These are phyloP conservation scores for Brachionus manjavacas DNA, from an alignment of 1,140 invertebrate species.

Conservation along the genomic window DNA sequence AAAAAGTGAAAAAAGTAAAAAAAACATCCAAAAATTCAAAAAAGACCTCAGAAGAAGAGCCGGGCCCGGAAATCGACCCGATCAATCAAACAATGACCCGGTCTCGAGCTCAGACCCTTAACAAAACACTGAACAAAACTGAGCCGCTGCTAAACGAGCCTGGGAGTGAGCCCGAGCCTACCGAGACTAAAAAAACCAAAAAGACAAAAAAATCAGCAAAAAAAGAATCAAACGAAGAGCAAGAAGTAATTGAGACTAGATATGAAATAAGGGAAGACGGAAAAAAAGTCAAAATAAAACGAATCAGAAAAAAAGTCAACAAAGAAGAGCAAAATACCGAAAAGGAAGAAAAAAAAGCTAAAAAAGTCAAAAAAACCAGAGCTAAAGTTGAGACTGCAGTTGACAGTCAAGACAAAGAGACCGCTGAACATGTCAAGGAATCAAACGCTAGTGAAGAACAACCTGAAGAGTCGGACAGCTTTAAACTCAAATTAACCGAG, in stretches of 20 bases:
- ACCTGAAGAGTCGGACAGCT: background rate
- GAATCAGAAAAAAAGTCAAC: background rate
- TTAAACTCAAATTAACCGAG: background rate
- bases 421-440: too few species aligned
- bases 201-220: background rate
- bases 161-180: too few species aligned
- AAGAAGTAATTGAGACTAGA: background rate
- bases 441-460: background rate
- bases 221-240: background rate
- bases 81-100: background rate
- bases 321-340: background rate
- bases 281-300: background rate
- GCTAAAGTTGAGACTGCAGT: background rate
- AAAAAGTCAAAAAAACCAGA: slow-evolving; percentile 14
- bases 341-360: background rate
- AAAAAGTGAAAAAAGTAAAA: background rate
- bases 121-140: background rate
- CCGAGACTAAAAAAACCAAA: background rate
- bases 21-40: background rate
- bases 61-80: background rate
- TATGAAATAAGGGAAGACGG: background rate
- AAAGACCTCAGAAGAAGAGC: background rate
- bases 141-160: background rate
- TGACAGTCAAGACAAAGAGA: background rate
- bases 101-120: background rate